These are phyloP conservation scores for Pomacea maculata DNA, from an alignment of 1,140 invertebrate genomes.

Conservation along the genomic window DNA sequence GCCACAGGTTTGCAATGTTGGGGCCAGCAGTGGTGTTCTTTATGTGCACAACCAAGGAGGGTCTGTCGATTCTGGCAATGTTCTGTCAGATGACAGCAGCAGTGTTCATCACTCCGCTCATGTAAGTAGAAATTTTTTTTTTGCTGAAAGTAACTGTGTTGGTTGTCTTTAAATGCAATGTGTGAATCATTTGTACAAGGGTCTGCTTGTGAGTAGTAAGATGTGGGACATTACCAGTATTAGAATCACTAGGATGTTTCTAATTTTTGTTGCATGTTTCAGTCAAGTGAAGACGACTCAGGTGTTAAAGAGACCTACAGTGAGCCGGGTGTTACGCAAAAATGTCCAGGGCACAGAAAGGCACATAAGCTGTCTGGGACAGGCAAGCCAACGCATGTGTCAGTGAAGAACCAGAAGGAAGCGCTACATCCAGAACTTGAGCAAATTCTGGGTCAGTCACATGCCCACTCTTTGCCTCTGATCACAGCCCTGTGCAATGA, in stretches of 20 bases:
- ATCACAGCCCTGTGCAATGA: conserved; percentile 60
- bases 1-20: not conserved
- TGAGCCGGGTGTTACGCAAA: not conserved
- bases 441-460: conserved; percentile 50
- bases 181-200: no score
- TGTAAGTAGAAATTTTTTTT: not conserved
- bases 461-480: conserved; percentile 53
- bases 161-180: no score
- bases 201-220: no score
- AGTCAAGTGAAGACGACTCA: conserved; percentile 24
- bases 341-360: not conserved
- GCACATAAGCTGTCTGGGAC: not conserved
- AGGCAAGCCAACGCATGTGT: conserved; percentile 25
- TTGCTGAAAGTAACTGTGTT: no score
- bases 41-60: not conserved
- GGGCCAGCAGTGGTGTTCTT: not conserved
- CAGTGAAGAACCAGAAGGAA: conserved; percentile 51
- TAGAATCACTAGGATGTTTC: no score
- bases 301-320: conserved; percentile 18
- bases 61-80: not conserved
- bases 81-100: not conserved
- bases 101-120: conserved; percentile 17
- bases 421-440: conserved; percentile 57
- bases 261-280: conserved; percentile 4
- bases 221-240: no score